These are phyloP conservation scores for Bombus pyrosoma DNA, from an alignment of 1,140 invertebrate genomes.

Conservation along the genomic window DNA sequence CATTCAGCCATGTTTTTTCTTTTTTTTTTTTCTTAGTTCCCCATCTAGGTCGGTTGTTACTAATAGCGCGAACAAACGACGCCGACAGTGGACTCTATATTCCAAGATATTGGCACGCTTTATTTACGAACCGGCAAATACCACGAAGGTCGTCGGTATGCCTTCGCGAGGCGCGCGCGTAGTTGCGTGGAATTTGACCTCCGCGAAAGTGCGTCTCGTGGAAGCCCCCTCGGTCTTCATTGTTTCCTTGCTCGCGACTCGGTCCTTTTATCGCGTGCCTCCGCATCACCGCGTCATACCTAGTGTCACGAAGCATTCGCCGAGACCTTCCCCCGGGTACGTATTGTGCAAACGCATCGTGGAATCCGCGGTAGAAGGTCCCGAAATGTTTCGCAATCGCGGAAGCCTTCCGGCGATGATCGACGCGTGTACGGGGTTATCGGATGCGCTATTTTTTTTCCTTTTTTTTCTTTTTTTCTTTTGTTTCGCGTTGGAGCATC, in stretches of 20 bases:
- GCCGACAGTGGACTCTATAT: conserved; percentile 46
- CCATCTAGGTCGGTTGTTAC: not conserved
- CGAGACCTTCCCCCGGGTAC: conserved; percentile 17
- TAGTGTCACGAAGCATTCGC: conserved; percentile 31
- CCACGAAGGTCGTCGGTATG: conserved; percentile 62
- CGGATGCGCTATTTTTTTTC: not conserved
- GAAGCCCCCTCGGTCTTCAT: conserved; percentile 45
- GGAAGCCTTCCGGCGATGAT: conserved; percentile 25
- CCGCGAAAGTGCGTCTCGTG: conserved; percentile 66
- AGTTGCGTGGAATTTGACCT: conserved; percentile 68
- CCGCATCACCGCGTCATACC: conserved; percentile 12
- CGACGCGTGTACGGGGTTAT: not conserved
- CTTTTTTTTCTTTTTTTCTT: not conserved
- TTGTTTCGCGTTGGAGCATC: not conserved
- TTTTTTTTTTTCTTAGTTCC: not conserved
- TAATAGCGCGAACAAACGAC: conserved; percentile 12
- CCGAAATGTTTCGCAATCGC: conserved; percentile 34
- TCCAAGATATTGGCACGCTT: conserved; percentile 65
- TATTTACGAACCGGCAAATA: conserved; percentile 65
- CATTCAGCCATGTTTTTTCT: not conserved
- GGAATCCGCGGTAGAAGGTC: conserved; percentile 29
- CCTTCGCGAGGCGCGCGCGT: conserved; percentile 13
- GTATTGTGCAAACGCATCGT: conserved; percentile 22
- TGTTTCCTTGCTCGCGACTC: conserved; percentile 47
- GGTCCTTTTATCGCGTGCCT: conserved; percentile 29